A percentile compares a stretch with the other conserved stretches of the same genome.
These are phyloP conservation scores for Phragmatobia fuliginosa DNA, from an alignment of 2,888 invertebrate species.

Conservation along the genomic window DNA sequence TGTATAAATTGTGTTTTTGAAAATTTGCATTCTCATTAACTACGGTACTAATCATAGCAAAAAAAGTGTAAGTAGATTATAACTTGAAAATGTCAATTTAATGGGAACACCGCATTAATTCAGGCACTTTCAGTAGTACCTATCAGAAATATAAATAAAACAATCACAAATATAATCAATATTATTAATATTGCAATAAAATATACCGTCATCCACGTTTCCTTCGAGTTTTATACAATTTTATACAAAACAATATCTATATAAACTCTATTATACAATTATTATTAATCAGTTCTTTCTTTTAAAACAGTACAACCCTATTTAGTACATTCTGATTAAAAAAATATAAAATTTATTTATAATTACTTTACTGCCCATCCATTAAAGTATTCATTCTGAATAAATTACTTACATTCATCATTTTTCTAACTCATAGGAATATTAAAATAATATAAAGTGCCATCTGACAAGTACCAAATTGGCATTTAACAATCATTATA, in stretches of 20 bases:
- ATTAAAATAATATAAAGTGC: constrained; percentile 8
- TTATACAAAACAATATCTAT: constrained; percentile 54
- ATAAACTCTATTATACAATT: constrained; percentile 49
- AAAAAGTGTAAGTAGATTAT: no score
- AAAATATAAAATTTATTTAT: constrained; percentile 27
- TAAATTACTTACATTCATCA: constrained; percentile 64
- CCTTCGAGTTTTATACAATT: constrained; percentile 43
- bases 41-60: no score
- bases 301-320: constrained; percentile 50
- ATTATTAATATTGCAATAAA: constrained; percentile 46
- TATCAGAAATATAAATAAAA: constrained; percentile 37
- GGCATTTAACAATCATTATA: background rate
- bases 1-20: no score
- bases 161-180: constrained; percentile 39
- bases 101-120: no score
- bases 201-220: constrained; percentile 46
- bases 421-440: constrained; percentile 32
- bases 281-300: constrained; percentile 68
- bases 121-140: no score
- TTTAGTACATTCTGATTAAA: constrained; percentile 40
- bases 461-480: constrained; percentile 6
- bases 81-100: no score
- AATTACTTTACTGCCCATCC: constrained; percentile 7
- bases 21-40: no score
- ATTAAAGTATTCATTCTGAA: constrained; percentile 45